phyloP scores from a whole-genome alignment of 2,113 vertebrate species.

The Pongo pygmaeus region DNA sequence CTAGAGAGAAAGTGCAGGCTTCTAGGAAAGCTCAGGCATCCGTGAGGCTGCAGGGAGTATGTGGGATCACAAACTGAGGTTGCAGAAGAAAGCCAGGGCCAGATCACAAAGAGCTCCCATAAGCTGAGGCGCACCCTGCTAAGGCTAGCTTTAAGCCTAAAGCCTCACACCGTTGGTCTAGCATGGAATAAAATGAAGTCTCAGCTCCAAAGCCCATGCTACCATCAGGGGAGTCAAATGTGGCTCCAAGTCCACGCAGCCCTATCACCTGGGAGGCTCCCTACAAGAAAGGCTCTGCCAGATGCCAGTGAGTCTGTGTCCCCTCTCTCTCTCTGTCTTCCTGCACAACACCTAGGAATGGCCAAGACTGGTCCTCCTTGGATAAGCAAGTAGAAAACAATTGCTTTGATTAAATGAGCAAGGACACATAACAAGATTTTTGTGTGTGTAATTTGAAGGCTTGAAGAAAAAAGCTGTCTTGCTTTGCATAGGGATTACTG shows the following conservation, averaged over 20 bases:
- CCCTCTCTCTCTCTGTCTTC: not conserved
- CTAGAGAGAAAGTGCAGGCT: not conserved
- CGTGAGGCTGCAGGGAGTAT: not conserved
- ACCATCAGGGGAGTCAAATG: too few species aligned
- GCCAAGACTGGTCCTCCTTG: not conserved
- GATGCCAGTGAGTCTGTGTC: not conserved
- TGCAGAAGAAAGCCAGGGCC: not conserved
- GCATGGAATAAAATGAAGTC: not conserved
- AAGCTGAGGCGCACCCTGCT: not conserved
- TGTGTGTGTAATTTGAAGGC: not conserved
- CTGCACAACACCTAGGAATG: too few species aligned
- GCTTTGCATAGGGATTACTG: not conserved
- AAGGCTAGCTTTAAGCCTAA: not conserved
- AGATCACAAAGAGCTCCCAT: not conserved
- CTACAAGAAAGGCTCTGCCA: not conserved
- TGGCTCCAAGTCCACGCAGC: not conserved
- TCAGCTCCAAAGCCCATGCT: not conserved
- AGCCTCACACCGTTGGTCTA: not conserved
- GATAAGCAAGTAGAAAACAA: not conserved
- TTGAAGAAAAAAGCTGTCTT: not conserved
- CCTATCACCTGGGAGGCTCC: not conserved
- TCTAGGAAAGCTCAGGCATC: not conserved
- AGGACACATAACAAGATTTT: not conserved
- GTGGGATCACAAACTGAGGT: not conserved
- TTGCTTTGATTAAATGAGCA: not conserved